These are phyloP conservation scores for Cryptocephalus primarius DNA, from an alignment of 2,888 invertebrate genomes.

Conservation along the genomic window DNA sequence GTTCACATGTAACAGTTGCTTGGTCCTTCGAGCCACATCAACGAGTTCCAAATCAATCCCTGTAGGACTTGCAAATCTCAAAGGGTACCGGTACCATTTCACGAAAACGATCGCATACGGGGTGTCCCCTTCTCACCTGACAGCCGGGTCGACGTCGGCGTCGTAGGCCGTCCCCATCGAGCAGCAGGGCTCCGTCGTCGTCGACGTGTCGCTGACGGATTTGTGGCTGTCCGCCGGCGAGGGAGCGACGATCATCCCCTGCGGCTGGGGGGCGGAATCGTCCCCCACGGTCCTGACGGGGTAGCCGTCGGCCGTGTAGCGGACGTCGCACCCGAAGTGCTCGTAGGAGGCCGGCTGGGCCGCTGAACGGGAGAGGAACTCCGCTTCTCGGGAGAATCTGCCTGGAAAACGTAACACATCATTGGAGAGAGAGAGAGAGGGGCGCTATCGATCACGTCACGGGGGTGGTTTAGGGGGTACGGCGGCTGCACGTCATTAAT, in stretches of 20 bases:
- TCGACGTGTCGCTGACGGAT: constrained; percentile 10
- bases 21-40: no score
- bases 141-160: no score
- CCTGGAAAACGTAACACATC: constrained; percentile 8
- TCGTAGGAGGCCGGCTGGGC: constrained; percentile 38
- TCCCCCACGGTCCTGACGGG: constrained; percentile 43
- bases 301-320: constrained; percentile 74
- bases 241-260: constrained; percentile 34
- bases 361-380: constrained; percentile 40
- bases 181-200: background rate
- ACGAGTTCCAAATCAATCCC: no score
- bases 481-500: no score
- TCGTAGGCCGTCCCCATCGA: background rate
- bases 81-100: no score
- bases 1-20: no score
- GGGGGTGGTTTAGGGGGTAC: no score
- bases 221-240: constrained; percentile 14
- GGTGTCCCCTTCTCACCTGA: no score
- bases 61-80: no score
- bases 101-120: no score
- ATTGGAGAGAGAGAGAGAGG: no score
- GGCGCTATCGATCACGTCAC: no score
- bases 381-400: constrained; percentile 53
- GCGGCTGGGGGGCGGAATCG: constrained; percentile 18
- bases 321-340: constrained; percentile 47